Base-by-base conservation (phyloP, 2,113 vertebrate species). In the Crotophaga sulcirostris region DNA sequence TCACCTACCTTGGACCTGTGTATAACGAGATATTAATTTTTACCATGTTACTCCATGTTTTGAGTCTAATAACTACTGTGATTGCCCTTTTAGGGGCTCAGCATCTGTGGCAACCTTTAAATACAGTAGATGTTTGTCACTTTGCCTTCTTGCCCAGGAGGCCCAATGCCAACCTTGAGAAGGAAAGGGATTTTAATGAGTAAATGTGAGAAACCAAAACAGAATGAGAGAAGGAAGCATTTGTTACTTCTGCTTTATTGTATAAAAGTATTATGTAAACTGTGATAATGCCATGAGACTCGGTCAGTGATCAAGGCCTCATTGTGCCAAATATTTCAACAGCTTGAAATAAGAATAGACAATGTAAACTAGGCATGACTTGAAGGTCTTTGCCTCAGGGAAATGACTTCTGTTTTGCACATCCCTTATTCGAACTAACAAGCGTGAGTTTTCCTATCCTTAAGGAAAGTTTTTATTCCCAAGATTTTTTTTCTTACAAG, bases 341-440 rank as follows among this genome's bases (percentile, higher is more conserved):
- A 60, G 51, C 85, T 91, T 83, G 60, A 94, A 93, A 23, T 88
- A 89, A 67, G 84, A 91, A 47, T 47, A 91, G 90, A 86, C 54
- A 78, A 21, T 51, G 49, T 90, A 88, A 92, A 44, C 44, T 84
- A 94, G 95, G 90, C 95, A 91, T 93, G 84, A 93, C 94, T 96
- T 97, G 94, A 96, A 96, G 94, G 93, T 92, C 95, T 95, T 92
- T 97, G 94, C 95, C 97, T 97, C 96, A 97, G 96, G 97, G 96
- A 95, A 94, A 90, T 91, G 11, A 94, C 59, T 97, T 94, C 74
- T 90, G 42, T 86, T 94, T 96, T 97, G 95, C 95, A 95, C 95
- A 95, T 90, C 89, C 64, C 34, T 55, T 91, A 68, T 56, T 74
- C 72, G 70, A 25, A 54, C 80, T 91, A 84, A 93, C 33, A 88